Evolutionary conservation across 2,797 vertebrate genomes (phyloP), one percentile per base, ranked within the genome.

Genomic region (Cossypha polioptera): DNA sequence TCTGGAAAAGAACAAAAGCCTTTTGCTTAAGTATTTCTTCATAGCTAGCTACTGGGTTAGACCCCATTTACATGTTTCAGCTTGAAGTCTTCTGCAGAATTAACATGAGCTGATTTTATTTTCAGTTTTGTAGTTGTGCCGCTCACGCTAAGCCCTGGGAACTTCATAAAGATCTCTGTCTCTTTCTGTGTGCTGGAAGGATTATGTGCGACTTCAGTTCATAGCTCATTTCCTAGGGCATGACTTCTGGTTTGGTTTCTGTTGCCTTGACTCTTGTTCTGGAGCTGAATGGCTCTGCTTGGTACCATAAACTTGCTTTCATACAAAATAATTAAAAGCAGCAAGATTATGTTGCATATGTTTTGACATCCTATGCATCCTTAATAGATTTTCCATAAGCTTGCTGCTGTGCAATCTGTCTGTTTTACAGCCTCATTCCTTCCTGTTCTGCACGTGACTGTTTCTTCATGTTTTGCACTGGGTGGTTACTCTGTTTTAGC

Each of bases 311-410:
- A 45, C 51, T 76, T 84, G 15, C 65, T 84, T 92, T 86, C 48
- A 42, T 45, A 69, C 40, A 63, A 53, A 93, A 38, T 69, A 66
- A 21, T 80, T 94, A 57, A 73, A 92, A 93, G 24, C 48, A 86
- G 36, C 55, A 73, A 92, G 48, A 15, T 48, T 81, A 25, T 50
- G 38, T 73, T 71, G 31, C 54, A 6, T 65, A 16, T 48, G 22
- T 81, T 95, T 94, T 86, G 79, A 69, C 51, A 81, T 78, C 36
- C 62, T 16, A 3, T 84, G 43, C 66, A 81, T 73, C 59, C 69
- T 76, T 90, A 86, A 76, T 69, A 86, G 82, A 76, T 94, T 91
- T 86, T 88, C 86, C 82, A 72, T 93, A 57, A 84, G 40, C 43
- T 79, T 88, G 35, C 51, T 62, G 26, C 73, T 48, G 36, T 88